A percentile compares a stretch with the other conserved stretches of the same genome.
These are phyloP conservation scores for Prinia subflava DNA, from an alignment of 2,113 vertebrate genomes.

Conservation along the genomic window DNA sequence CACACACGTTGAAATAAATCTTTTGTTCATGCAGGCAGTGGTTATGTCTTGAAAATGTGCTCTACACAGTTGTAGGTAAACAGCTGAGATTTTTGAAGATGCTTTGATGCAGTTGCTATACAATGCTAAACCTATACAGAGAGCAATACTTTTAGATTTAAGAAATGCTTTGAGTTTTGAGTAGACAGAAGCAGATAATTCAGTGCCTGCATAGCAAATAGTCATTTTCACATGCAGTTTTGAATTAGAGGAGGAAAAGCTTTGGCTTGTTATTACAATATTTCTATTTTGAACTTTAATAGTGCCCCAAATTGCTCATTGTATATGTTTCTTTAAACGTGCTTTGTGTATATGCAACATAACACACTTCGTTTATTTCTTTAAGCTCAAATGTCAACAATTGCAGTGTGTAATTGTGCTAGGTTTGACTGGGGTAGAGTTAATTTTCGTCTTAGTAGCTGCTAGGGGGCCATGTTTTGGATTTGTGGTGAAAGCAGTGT, in stretches of 20 bases:
- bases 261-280: background rate
- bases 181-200: background rate
- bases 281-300: background rate
- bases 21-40: background rate
- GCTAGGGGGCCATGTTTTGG: background rate
- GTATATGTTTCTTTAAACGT: background rate
- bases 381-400: constrained; percentile 13
- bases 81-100: background rate
- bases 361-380: background rate
- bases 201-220: background rate
- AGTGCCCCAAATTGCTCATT: background rate
- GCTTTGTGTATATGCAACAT: background rate
- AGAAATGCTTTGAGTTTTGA: background rate
- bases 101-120: background rate
- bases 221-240: background rate
- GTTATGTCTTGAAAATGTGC: background rate
- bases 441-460: background rate
- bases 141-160: background rate
- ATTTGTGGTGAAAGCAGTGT: background rate
- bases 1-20: background rate
- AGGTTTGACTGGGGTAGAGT: background rate
- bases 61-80: background rate
- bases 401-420: background rate
- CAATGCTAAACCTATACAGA: background rate
- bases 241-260: background rate